phyloP scores from a whole-genome alignment of 2,113 vertebrate species.

The Eubucco bourcierii region DNA sequence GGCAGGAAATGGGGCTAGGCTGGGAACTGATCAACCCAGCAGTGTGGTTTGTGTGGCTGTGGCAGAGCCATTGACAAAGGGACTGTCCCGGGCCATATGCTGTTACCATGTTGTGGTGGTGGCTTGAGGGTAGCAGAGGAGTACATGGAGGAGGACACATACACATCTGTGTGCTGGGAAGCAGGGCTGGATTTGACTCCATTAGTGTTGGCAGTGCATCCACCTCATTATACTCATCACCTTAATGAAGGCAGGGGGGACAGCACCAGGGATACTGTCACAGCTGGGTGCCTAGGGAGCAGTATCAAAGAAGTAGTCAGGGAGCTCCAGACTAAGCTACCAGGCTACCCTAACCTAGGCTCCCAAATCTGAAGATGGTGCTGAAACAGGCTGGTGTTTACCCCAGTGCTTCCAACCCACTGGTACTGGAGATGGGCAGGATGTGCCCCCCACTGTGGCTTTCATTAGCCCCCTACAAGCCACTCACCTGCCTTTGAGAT shows the following conservation, averaged over 20 bases:
- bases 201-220: not conserved
- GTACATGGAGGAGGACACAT: not conserved
- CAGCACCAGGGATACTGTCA: too few species aligned
- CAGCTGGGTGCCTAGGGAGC: too few species aligned
- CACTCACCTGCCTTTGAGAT: not conserved
- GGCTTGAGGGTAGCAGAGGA: not conserved
- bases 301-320: not conserved
- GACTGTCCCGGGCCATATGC: not conserved
- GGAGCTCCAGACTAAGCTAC: not conserved
- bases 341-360: not conserved
- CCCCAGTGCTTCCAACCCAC: not conserved
- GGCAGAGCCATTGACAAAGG: not conserved
- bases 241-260: not conserved
- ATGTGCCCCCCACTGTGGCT: not conserved
- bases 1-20: constrained; percentile 22
- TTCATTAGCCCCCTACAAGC: not conserved
- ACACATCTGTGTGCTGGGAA: not conserved
- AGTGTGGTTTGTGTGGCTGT: constrained; percentile 35
- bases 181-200: not conserved
- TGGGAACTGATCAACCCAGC: constrained; percentile 44
- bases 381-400: not conserved
- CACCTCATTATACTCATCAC: not conserved
- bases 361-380: not conserved
- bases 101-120: not conserved
- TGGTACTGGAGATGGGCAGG: not conserved